phyloP scores from a whole-genome alignment of 1,140 invertebrate species.

The Bombus superbus region DNA sequence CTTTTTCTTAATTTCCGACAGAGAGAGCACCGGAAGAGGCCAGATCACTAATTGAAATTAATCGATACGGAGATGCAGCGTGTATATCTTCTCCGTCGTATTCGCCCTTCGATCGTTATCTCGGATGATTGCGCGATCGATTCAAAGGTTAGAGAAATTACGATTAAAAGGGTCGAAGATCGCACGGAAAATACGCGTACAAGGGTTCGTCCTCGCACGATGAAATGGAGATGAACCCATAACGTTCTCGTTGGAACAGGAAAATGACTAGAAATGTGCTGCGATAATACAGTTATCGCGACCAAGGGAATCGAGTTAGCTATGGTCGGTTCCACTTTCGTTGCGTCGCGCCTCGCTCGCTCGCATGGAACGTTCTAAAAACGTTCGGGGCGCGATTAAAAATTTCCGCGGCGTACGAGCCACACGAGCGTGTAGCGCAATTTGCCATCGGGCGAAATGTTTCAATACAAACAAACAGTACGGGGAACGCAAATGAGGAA shows the following conservation, averaged over 20 bases:
- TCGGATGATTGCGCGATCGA: too few species aligned
- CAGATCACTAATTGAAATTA: not conserved
- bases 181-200: not conserved
- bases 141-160: too few species aligned
- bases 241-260: slow-evolving; percentile 15
- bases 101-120: not conserved
- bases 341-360: not conserved
- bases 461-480: not conserved
- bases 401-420: not conserved
- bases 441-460: not conserved
- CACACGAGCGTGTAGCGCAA: too few species aligned
- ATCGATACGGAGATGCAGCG: not conserved
- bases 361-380: not conserved
- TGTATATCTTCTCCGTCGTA: not conserved
- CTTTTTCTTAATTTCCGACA: not conserved
- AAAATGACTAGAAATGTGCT: slow-evolving; percentile 48
- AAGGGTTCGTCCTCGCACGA: too few species aligned
- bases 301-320: slow-evolving; percentile 42
- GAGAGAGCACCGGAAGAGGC: not conserved
- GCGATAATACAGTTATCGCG: slow-evolving; percentile 44
- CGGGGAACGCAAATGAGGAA: not conserved
- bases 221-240: slow-evolving; percentile 17
- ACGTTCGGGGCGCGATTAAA: not conserved
- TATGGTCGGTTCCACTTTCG: slow-evolving; percentile 31
- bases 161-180: not conserved